These are phyloP conservation scores for Parazoanthus darwini DNA, from an alignment of 92 coral and sea anemone genomes.

Conservation along the genomic window DNA sequence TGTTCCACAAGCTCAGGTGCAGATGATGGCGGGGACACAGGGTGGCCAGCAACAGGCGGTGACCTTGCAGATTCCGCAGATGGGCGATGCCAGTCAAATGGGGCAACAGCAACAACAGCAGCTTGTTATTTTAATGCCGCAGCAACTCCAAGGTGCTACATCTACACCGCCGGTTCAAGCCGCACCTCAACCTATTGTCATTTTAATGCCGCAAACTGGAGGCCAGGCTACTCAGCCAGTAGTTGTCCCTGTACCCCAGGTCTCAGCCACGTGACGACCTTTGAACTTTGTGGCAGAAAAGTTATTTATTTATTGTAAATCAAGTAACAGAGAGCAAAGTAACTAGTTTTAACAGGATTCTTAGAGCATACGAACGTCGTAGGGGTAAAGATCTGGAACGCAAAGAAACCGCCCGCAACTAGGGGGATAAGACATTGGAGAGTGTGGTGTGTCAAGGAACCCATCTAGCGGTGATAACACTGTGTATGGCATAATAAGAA, in stretches of 20 bases:
- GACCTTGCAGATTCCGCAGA: constrained; percentile 69
- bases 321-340: not conserved
- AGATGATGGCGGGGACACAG: constrained; percentile 41
- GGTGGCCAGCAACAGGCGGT: constrained; percentile 54
- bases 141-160: constrained; percentile 55
- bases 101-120: constrained; percentile 75
- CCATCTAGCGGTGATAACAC: too few species aligned
- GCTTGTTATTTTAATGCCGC: constrained; percentile 83
- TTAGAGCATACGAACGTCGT: not conserved
- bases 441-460: too few species aligned
- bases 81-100: constrained; percentile 48
- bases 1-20: constrained; percentile 43
- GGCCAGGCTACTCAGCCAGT: constrained; percentile 75
- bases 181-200: constrained; percentile 80
- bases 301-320: not conserved
- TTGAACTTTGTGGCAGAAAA: not conserved
- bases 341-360: too few species aligned
- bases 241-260: constrained; percentile 82
- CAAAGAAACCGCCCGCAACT: not conserved
- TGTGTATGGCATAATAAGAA: too few species aligned
- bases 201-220: constrained; percentile 87
- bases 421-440: not conserved
- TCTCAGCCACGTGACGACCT: constrained; percentile 24
- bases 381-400: not conserved
- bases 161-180: constrained; percentile 51